Conservation (phyloP, 2,888 invertebrate species). For the Drosophila prostipennis region DNA sequence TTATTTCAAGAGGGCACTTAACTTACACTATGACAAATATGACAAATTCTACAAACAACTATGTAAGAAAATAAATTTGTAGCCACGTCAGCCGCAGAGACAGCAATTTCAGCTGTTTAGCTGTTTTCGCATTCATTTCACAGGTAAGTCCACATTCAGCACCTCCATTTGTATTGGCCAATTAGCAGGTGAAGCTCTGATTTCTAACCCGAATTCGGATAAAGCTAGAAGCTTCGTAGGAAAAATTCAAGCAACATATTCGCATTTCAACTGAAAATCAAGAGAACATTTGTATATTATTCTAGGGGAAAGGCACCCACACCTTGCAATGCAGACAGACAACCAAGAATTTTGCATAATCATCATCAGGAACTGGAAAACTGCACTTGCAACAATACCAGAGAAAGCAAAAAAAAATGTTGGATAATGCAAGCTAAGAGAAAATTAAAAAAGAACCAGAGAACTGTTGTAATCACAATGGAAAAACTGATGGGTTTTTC, state of each 20-base stretch:
- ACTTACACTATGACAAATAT: conserved; percentile 17
- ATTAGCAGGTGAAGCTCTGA: conserved; percentile 40
- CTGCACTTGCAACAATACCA: conserved; percentile 36
- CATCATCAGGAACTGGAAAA: conserved; percentile 21
- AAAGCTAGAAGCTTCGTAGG: conserved; percentile 25
- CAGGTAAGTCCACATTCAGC: conserved; percentile 2
- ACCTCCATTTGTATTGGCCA: conserved; percentile 32
- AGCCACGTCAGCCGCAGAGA: conserved; percentile 27
- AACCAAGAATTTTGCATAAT: conserved; percentile 37
- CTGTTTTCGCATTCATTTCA: conserved; percentile 11
- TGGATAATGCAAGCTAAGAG: conserved; percentile 28
- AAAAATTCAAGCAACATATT: conserved; percentile 1
- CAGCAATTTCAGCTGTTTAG: conserved; percentile 18
- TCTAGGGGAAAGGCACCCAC: conserved; percentile 13
- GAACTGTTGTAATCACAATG: conserved; percentile 17
- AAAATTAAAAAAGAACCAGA: conserved; percentile 4
- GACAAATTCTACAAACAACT: neutral
- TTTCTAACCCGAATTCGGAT: conserved; percentile 27
- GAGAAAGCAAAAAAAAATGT: conserved; percentile 20
- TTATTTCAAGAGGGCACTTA: conserved; percentile 6
- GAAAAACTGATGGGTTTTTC: conserved; percentile 1
- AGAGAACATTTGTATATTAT: conserved; percentile 7
- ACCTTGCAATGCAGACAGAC: conserved; percentile 19
- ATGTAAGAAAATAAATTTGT: conserved; percentile 3
- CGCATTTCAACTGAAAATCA: neutral